A percentile compares a stretch with the other conserved stretches of the same genome.
These are phyloP conservation scores for Altica lythri DNA, from an alignment of 2,888 invertebrate genomes.

Conservation along the genomic window DNA sequence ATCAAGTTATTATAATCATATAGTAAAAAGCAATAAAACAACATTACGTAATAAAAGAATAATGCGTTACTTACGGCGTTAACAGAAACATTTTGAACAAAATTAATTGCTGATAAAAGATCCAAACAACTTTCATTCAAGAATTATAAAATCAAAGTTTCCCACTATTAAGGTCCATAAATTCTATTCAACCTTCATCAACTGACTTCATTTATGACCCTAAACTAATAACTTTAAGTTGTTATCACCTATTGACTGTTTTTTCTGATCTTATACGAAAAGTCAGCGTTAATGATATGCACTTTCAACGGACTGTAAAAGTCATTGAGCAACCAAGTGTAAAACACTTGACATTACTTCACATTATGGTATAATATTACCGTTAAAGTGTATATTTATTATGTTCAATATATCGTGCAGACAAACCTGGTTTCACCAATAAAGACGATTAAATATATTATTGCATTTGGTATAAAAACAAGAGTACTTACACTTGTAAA, in stretches of 20 bases:
- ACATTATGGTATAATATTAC: constrained; percentile 18
- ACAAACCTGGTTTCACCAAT: neutral
- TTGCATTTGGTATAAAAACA: neutral
- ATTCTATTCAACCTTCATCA: neutral
- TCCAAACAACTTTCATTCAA: no score
- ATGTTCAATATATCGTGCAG: neutral
- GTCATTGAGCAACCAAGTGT: constrained; percentile 17
- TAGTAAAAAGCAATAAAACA: no score
- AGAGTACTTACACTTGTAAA: neutral
- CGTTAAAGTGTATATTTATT: constrained; percentile 8
- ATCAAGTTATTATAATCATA: no score
- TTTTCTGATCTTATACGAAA: neutral
- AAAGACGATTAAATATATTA: constrained; percentile 1
- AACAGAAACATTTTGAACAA: no score
- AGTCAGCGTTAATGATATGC: constrained; percentile 7
- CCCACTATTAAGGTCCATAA: neutral
- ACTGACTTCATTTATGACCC: neutral
- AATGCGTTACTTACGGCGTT: no score
- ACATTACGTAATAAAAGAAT: no score
- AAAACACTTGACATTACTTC: constrained; percentile 10
- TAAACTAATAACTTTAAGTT: neutral
- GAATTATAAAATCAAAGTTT: neutral
- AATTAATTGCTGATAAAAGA: no score
- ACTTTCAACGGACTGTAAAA: constrained; percentile 14
- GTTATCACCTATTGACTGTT: constrained; percentile 4